Conservation (phyloP, 2,888 invertebrate species). For the Agriopis leucophaearia region DNA sequence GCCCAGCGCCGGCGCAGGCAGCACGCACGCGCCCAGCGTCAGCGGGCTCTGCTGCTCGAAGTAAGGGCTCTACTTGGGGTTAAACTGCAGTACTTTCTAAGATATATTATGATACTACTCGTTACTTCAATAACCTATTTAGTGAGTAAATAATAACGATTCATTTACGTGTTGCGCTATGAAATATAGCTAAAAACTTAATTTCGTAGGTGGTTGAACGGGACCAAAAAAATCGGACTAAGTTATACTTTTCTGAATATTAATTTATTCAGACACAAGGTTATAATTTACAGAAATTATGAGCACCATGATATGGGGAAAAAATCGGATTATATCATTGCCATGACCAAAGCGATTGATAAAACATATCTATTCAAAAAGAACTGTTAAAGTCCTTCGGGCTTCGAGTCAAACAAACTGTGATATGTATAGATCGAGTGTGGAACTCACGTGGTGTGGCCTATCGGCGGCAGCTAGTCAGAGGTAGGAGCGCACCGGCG, state of each 20-base stretch:
- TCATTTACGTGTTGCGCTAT: not conserved
- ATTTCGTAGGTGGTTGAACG: not conserved
- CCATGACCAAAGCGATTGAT: too few species aligned
- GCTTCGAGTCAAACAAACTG: not conserved
- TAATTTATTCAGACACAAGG: too few species aligned
- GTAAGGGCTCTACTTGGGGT: slow-evolving; percentile 61
- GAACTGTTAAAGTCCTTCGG: not conserved
- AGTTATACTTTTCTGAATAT: too few species aligned
- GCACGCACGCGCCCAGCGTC: slow-evolving; percentile 91
- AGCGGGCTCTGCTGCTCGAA: slow-evolving; percentile 73
- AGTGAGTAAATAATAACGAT: not conserved
- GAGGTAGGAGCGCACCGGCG: slow-evolving; percentile 98
- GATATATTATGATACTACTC: not conserved
- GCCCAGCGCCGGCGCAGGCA: slow-evolving; percentile 97
- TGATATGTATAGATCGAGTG: not conserved
- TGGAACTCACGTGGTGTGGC: slow-evolving; percentile 88
- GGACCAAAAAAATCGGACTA: not conserved
- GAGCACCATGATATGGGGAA: too few species aligned
- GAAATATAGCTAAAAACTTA: not conserved
- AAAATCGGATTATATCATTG: too few species aligned
- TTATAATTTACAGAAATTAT: too few species aligned
- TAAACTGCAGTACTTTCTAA: slow-evolving; percentile 14
- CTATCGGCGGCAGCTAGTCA: slow-evolving; percentile 97
- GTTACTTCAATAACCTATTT: not conserved
- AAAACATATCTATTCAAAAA: too few species aligned